A percentile compares a stretch with the other conserved stretches of the same genome.
phyloP scores from a whole-genome alignment of 2,113 vertebrate species.

The Saccopteryx leptura region DNA sequence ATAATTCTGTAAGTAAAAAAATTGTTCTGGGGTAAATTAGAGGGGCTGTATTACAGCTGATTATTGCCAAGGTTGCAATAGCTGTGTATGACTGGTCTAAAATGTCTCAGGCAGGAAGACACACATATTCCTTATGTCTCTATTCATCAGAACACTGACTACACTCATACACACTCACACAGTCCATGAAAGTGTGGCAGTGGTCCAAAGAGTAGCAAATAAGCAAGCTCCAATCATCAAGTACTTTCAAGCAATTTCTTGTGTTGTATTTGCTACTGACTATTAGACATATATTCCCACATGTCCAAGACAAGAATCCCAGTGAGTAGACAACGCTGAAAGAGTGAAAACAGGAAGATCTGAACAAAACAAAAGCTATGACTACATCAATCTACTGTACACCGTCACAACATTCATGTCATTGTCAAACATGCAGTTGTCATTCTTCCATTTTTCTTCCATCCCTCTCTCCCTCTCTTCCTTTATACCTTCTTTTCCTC shows the following conservation, averaged over 20 bases:
- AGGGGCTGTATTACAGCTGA: fast-evolving
- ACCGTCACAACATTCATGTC: background rate
- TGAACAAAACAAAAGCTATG: fast-evolving
- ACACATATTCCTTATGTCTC: background rate
- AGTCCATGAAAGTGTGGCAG: background rate
- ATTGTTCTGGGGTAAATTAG: background rate
- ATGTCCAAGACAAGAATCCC: background rate
- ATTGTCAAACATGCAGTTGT: background rate
- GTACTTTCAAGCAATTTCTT: background rate
- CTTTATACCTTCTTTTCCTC: background rate
- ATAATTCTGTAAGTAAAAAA: background rate
- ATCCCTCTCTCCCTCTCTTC: background rate
- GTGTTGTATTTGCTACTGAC: background rate
- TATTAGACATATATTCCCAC: background rate
- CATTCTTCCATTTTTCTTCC: background rate
- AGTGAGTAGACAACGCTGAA: background rate
- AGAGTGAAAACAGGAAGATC: fast-evolving
- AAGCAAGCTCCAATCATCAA: background rate
- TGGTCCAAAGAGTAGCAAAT: background rate
- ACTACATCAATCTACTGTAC: fast-evolving
- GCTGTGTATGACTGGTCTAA: background rate
- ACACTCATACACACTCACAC: background rate
- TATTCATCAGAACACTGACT: background rate
- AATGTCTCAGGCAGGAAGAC: background rate
- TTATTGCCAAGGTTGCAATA: background rate